A percentile compares a stretch with the other conserved stretches of the same genome.
phyloP scores from a whole-genome alignment of 2,113 vertebrate genomes.

The Carollia perspicillata region DNA sequence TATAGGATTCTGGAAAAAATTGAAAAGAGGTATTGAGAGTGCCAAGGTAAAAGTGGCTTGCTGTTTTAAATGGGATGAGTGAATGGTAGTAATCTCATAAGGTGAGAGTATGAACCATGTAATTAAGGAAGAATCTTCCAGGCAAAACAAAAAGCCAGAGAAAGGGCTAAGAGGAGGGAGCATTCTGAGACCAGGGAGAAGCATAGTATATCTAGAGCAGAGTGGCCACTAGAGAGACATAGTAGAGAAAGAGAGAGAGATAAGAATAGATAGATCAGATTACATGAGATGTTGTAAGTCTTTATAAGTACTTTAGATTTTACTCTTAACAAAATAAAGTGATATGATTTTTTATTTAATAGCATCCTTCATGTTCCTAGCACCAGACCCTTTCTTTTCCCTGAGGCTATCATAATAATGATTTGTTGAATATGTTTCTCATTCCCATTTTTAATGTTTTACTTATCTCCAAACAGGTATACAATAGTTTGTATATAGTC shows the following conservation, averaged over 20 bases:
- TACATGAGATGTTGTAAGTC: background rate
- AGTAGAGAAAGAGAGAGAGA: background rate
- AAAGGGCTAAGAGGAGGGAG: background rate
- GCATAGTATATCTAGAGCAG: background rate
- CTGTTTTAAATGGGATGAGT: background rate
- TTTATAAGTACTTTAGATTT: background rate
- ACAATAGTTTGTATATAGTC: background rate
- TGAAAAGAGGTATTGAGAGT: background rate
- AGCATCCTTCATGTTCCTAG: fast-evolving
- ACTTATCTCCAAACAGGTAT: background rate
- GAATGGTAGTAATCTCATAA: background rate
- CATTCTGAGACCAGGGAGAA: background rate
- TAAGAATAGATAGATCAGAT: background rate
- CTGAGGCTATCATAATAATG: background rate
- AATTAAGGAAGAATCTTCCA: background rate
- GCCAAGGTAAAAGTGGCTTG: background rate
- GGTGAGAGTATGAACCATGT: background rate
- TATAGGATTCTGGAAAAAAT: background rate
- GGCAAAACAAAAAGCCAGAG: background rate
- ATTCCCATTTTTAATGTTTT: background rate
- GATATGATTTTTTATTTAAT: background rate
- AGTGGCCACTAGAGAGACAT: background rate
- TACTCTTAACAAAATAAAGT: background rate
- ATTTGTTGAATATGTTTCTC: background rate
- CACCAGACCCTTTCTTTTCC: background rate